Evolutionary conservation across 2,113 vertebrate species (phyloP).

Genomic region (Ammodytes dubius): DNA sequence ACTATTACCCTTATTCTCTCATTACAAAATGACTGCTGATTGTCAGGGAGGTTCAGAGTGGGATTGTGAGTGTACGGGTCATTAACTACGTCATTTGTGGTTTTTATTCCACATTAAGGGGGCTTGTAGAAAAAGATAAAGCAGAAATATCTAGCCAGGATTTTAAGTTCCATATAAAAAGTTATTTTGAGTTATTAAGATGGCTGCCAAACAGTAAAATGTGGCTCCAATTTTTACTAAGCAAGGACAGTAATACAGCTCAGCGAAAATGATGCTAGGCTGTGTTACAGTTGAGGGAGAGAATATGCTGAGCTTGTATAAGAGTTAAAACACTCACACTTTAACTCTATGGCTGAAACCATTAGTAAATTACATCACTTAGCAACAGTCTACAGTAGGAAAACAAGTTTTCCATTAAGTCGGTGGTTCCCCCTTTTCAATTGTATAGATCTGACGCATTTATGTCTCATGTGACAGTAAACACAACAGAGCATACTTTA

Average conservation of each 20-base stretch:
- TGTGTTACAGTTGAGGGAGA: background rate
- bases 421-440: background rate
- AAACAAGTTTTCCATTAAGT: background rate
- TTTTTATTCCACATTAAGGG: constrained; percentile 10
- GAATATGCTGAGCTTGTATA: background rate
- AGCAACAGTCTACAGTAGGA: too few species aligned
- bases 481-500: background rate
- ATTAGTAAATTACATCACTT: background rate
- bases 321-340: background rate
- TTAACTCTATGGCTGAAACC: background rate
- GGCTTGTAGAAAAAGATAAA: background rate
- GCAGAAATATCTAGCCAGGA: background rate
- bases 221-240: background rate
- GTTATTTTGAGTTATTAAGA: constrained; percentile 6
- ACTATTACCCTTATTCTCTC: constrained; percentile 44
- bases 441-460: background rate
- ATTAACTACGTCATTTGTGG: constrained; percentile 30
- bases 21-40: constrained; percentile 27
- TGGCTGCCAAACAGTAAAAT: background rate
- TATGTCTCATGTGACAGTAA: background rate
- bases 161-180: constrained; percentile 3
- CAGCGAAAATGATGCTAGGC: background rate
- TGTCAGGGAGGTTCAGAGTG: background rate
- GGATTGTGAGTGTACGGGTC: background rate
- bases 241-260: background rate